Evolutionary conservation across 2,888 invertebrate species (phyloP).

Genomic region (Cantharis nigra): DNA sequence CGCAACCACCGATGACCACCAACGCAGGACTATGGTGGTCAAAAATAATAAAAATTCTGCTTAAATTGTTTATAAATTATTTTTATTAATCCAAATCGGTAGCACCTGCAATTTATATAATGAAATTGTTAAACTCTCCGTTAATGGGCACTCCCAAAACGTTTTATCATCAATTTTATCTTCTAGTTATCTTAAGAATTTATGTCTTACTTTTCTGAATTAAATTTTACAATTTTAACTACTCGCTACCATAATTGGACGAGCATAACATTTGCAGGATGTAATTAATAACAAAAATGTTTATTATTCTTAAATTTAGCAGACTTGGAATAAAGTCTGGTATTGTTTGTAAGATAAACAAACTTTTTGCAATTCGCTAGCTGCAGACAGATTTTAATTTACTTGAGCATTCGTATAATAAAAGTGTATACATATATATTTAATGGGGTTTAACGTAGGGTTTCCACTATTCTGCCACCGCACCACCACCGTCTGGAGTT

Average conservation of each 20-base stretch:
- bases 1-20: background rate
- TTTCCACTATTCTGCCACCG: background rate
- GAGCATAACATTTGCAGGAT: background rate
- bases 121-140: background rate
- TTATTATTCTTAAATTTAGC: background rate
- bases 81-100: background rate
- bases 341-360: background rate
- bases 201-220: background rate
- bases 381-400: background rate
- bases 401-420: background rate
- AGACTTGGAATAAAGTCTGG: background rate
- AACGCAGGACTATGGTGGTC: background rate
- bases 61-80: background rate
- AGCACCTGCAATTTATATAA: constrained; percentile 1
- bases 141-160: background rate
- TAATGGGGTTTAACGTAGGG: no score
- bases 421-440: background rate
- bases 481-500: background rate
- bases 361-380: background rate
- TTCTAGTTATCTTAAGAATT: constrained; percentile 2
- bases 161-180: constrained; percentile 1
- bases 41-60: no score
- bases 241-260: background rate
- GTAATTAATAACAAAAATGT: background rate
- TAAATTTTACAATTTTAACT: background rate